These are phyloP conservation scores for Coccyzus lansbergi DNA, from an alignment of 2,797 vertebrate genomes.

Conservation along the genomic window DNA sequence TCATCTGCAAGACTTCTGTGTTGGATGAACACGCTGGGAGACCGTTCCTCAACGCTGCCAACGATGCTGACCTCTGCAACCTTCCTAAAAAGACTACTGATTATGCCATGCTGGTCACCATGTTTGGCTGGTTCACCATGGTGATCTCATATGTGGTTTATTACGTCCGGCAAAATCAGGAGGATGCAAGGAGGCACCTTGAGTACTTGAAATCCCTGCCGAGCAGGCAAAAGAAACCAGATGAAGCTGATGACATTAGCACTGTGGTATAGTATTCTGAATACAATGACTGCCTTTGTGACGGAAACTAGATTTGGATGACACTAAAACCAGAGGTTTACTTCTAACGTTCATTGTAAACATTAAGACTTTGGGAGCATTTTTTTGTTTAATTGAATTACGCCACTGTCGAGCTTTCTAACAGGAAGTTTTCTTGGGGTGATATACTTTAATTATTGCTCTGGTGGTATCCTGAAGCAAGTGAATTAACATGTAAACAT, in stretches of 20 bases:
- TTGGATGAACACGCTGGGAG: conserved; percentile 88
- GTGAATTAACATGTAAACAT: conserved; percentile 77
- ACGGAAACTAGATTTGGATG: conserved; percentile 32
- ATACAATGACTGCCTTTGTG: conserved; percentile 29
- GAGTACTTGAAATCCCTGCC: conserved; percentile 99
- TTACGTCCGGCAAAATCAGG: conserved; percentile 98
- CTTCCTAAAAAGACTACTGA: conserved; percentile 96
- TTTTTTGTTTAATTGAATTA: conserved; percentile 72
- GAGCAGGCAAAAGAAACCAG: conserved; percentile 97
- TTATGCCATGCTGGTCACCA: conserved; percentile 98
- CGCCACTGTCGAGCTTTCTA: conserved; percentile 75
- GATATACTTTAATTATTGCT: conserved; percentile 70
- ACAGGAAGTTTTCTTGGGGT: conserved; percentile 64
- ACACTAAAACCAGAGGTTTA: conserved; percentile 72
- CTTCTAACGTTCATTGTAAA: conserved; percentile 76
- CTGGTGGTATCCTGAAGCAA: conserved; percentile 73
- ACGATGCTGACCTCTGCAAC: conserved; percentile 93
- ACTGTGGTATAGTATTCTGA: conserved; percentile 89
- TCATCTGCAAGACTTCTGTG: conserved; percentile 95
- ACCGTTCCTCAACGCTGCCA: conserved; percentile 89
- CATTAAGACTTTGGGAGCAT: conserved; percentile 70
- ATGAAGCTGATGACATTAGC: conserved; percentile 95
- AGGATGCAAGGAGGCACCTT: conserved; percentile 94
- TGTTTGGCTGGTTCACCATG: conserved; percentile 99
- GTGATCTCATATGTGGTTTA: conserved; percentile 98